These are phyloP conservation scores for Petrocephalus schoutedeni DNA, from an alignment of 2,797 vertebrate genomes.

Conservation along the genomic window DNA sequence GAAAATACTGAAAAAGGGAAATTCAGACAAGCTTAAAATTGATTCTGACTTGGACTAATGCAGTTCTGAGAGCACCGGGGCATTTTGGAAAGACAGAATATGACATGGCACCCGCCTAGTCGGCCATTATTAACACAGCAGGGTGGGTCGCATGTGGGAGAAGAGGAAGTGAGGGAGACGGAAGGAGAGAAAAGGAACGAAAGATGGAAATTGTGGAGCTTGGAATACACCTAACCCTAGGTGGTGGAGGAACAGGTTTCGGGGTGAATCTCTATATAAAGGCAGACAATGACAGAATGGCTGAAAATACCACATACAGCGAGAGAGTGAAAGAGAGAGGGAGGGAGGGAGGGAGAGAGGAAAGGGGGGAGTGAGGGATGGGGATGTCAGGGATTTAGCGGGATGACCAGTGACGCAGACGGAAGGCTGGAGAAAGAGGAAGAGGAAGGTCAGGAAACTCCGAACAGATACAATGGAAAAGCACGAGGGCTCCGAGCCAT, in stretches of 20 bases:
- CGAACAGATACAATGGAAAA: neutral
- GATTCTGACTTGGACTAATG: neutral
- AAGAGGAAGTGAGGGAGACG: neutral
- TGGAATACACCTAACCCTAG: neutral
- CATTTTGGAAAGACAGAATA: neutral
- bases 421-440: neutral
- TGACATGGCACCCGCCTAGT: neutral
- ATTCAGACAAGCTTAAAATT: neutral
- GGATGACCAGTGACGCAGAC: neutral
- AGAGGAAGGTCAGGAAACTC: neutral
- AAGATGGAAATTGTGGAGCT: neutral
- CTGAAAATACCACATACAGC: neutral
- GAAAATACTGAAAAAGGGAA: neutral
- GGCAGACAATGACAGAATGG: neutral
- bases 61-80: neutral
- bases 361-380: neutral
- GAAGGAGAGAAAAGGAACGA: neutral
- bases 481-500: neutral
- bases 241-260: neutral
- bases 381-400: neutral
- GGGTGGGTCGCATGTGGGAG: neutral
- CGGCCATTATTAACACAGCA: neutral
- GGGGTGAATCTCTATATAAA: neutral
- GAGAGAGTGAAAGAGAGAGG: neutral
- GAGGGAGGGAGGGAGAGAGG: neutral